Percentiles rank a stretch among this genome's conserved stretches.
These are phyloP conservation scores for Carollia perspicillata DNA, from an alignment of 2,113 vertebrate species.

Conservation along the genomic window DNA sequence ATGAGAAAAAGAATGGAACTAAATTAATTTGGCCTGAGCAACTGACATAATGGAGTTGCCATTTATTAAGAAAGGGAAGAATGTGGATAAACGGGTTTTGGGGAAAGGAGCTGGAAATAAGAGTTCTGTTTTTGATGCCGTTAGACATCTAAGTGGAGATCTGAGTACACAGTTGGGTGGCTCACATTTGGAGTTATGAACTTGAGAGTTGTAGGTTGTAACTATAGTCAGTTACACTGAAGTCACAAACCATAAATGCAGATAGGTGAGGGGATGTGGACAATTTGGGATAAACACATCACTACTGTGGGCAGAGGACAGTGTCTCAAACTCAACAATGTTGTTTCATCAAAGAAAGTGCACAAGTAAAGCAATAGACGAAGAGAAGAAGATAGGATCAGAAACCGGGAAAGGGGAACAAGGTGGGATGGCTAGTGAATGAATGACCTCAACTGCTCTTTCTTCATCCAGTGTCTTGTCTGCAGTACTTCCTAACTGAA, in stretches of 20 bases:
- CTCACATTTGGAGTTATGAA: neutral
- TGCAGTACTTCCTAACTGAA: neutral
- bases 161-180: neutral
- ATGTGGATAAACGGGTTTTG: neutral
- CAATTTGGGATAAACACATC: neutral
- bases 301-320: neutral
- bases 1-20: neutral
- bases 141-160: neutral
- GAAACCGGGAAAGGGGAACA: neutral
- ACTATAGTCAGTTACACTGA: neutral
- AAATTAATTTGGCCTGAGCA: neutral
- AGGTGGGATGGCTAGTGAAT: neutral
- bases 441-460: neutral
- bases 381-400: neutral
- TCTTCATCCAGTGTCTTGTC: neutral
- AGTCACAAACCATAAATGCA: neutral
- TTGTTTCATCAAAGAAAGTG: neutral
- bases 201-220: neutral
- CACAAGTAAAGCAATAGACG: neutral
- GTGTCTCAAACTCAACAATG: neutral
- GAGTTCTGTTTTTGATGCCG: neutral
- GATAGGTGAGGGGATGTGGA: neutral
- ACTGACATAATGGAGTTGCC: neutral
- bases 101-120: neutral
- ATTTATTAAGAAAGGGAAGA: neutral